Evolutionary conservation across 2,113 vertebrate species (phyloP), one percentile per base, ranked within the genome.

Genomic region (Glaucidium brasilianum): DNA sequence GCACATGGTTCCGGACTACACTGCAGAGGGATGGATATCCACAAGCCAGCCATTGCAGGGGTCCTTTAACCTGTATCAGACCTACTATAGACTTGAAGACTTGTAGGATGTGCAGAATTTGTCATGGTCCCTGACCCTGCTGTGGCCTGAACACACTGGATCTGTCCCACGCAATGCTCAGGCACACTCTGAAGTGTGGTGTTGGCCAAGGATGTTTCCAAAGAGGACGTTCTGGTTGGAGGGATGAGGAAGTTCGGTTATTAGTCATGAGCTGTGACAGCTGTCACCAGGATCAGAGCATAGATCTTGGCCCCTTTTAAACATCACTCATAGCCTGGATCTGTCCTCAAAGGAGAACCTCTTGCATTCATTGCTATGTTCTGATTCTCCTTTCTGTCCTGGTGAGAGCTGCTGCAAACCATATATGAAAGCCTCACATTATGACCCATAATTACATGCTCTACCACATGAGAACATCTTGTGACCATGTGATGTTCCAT

Each of bases 361-460:
- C 72, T 41, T 22, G 15, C 15, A 32, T 62, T 76, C 16, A 5
- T 20, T 9, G 5, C 23, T 49, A 2, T 1, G 0, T 6, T 39
- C 43, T 43, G 64, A 47, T 69, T 74, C 45, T 26, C 34, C 23
- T 74, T 37, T 41, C 74, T 78, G 56, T 58, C 43, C 85, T 73
- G 14, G 34, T 29, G 52, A 15, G 3, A 60, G 8, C 9, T 67
- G 34, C 30, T 77, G 82, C 74, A 69, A 85, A 15, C 18, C 7
- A 4, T 15, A 5, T 0, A 0, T 30, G 52, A 67, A 78, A 53
- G 1, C 26, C 15, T 71, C 20, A 20, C 10, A 2, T 27, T 3
- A 6, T 45, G 43, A 68, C 19, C 23, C 37, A 6, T 5, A 83
- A 47, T 14, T 64, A 6, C 29, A 19, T 5, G 14, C 0, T 45